Evolutionary conservation across 1,140 invertebrate genomes (phyloP), one percentile per base, ranked within the genome.

Genomic region (Pseudomyrmex flavicornis): DNA sequence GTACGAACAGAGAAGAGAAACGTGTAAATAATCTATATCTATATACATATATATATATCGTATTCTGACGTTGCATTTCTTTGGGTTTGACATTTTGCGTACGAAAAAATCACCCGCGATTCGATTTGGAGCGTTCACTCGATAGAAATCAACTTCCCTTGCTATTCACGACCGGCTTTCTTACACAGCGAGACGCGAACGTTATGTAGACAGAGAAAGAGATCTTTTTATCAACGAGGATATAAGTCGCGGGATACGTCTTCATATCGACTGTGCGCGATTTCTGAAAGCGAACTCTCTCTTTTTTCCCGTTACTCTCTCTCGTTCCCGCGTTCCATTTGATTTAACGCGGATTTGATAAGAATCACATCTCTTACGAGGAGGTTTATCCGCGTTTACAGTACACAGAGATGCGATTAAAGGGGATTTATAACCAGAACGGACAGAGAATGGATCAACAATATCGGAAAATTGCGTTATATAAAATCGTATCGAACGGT

Each of bases 301-400:
- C 54, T 61, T 63, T 59, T 7, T 26, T 26, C 26, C 26, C 3
- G 26, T 26, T 46, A 20, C 52, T 17, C 15, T 17, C 15, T 3
- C 70, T 3, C 70, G 70, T 65, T 46, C 61, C 61, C 20, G 35
- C 63, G 44, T 88, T 88, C 72, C 86, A 17, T 69, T 35, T 87
- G 86, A 88, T 83, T 88, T 82, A 66, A 88, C 84, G 54, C 77
- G 56, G 75, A 62, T 75, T 82, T 84, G 58, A 88, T 68, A 50
- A 66, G 22, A 88, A 88, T 88, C 76, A 72, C 83, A 66, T 85
- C 54, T 84, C 35, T 35, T 35, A 35, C 61, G 48, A 56, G 58
- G 13, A 58, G 56, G 85, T 84, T 88, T 84, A 87, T 52, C 85
- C 35, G 65, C 73, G 73, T 85, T 87, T 88, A 58, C 85, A 52